Evolutionary conservation across 1,140 invertebrate species (phyloP).

Genomic region (Pteromalus puparum): DNA sequence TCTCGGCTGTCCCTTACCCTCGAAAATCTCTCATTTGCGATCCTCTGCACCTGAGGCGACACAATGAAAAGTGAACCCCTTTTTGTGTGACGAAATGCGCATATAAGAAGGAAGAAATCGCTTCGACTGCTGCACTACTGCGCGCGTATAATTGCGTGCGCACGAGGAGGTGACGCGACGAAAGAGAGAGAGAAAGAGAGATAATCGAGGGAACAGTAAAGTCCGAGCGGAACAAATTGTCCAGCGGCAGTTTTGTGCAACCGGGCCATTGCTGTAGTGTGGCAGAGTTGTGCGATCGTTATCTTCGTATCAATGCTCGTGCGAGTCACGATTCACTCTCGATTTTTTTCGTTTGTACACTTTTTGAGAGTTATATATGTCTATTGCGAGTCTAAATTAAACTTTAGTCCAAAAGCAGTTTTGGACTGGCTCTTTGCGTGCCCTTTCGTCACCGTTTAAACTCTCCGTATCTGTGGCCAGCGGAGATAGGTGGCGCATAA

Average conservation of each 20-base stretch:
- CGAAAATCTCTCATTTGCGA: neutral
- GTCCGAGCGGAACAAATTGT: conserved; percentile 61
- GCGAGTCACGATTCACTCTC: neutral
- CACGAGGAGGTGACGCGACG: neutral
- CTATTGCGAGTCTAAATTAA: too few species aligned
- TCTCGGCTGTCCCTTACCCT: neutral
- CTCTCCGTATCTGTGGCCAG: too few species aligned
- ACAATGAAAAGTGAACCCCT: neutral
- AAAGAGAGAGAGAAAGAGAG: neutral
- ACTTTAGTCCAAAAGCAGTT: too few species aligned
- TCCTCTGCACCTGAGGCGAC: neutral
- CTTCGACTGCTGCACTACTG: neutral
- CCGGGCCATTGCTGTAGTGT: neutral
- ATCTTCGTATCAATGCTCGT: neutral
- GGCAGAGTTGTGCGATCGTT: neutral
- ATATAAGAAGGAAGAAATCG: neutral
- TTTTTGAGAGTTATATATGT: neutral
- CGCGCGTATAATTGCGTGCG: conserved; percentile 22
- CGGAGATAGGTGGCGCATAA: too few species aligned
- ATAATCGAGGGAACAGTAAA: neutral
- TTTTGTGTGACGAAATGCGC: conserved; percentile 3
- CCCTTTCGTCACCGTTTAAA: too few species aligned
- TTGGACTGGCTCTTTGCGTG: too few species aligned
- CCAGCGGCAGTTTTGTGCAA: conserved; percentile 45
- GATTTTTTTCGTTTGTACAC: neutral